These are phyloP conservation scores for Eulemur rufifrons DNA, from an alignment of 2,113 vertebrate species.

Conservation along the genomic window DNA sequence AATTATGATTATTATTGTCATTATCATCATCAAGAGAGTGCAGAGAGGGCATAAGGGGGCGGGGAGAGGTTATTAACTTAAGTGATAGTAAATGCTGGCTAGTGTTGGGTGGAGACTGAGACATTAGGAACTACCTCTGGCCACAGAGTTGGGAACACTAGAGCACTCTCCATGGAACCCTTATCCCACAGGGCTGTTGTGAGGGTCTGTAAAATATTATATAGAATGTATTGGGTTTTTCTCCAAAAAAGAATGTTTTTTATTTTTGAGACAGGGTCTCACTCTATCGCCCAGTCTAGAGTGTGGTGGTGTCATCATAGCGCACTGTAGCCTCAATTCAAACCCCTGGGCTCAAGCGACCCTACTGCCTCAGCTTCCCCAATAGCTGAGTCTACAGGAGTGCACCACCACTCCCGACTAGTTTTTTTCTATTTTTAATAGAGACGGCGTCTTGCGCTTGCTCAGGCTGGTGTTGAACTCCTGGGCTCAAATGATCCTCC, in stretches of 20 bases:
- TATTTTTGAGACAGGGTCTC: no score
- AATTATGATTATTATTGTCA: conserved; percentile 65
- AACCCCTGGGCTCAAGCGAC: no score
- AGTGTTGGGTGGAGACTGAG: neutral
- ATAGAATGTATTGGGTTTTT: neutral
- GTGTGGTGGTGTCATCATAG: no score
- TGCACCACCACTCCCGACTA: no score
- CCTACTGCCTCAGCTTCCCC: no score
- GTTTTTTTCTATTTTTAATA: no score
- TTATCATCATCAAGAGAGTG: conserved; percentile 61
- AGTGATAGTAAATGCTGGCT: conserved; percentile 12
- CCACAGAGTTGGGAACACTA: neutral
- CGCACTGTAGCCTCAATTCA: no score
- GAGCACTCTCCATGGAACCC: neutral
- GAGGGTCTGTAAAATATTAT: neutral
- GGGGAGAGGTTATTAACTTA: conserved; percentile 13
- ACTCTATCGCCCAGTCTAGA: no score
- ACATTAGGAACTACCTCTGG: neutral
- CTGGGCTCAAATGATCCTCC: no score
- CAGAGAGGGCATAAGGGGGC: neutral
- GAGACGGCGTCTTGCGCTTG: no score
- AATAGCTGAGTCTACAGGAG: no score
- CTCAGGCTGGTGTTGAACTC: no score
- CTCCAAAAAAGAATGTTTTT: neutral
- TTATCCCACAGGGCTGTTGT: neutral